Evolutionary conservation across 1,140 invertebrate genomes (phyloP).

Genomic region (Eumaeus atala): DNA sequence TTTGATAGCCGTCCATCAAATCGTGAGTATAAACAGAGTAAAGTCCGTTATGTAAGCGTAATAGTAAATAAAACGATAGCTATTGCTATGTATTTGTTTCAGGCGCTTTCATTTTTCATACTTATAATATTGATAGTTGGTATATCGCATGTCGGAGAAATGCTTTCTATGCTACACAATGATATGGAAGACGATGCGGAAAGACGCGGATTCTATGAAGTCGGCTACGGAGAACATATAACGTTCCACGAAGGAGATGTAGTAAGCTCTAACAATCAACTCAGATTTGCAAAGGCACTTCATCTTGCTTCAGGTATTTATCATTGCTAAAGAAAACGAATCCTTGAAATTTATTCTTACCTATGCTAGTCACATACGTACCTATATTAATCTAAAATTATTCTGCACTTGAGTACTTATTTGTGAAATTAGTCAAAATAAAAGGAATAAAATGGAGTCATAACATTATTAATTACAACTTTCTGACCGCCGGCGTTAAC

Average conservation of each 20-base stretch:
- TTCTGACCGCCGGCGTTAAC: no score
- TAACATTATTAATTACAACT: no score
- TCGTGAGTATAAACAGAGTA: slow-evolving; percentile 44
- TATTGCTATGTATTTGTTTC: slow-evolving; percentile 29
- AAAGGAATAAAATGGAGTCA: no score
- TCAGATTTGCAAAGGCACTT: slow-evolving; percentile 57
- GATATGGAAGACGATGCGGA: slow-evolving; percentile 67
- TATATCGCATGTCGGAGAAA: slow-evolving; percentile 59
- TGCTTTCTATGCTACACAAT: slow-evolving; percentile 58
- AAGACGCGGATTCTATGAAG: slow-evolving; percentile 51
- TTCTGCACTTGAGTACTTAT: no score
- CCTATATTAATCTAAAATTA: no score
- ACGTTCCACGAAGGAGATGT: slow-evolving; percentile 56
- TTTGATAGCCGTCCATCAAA: slow-evolving; percentile 68
- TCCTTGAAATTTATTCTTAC: neutral
- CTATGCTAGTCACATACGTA: neutral
- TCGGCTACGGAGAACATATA: slow-evolving; percentile 43
- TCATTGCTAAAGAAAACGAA: neutral
- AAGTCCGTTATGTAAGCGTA: neutral
- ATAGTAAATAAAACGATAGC: neutral
- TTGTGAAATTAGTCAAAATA: no score
- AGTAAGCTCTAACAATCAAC: slow-evolving; percentile 58
- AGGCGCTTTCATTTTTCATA: slow-evolving; percentile 62
- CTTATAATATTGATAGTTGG: slow-evolving; percentile 61
- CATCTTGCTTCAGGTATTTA: slow-evolving; percentile 54